Evolutionary conservation across 2,113 vertebrate genomes (phyloP).

Genomic region (Pseudonaja textilis): DNA sequence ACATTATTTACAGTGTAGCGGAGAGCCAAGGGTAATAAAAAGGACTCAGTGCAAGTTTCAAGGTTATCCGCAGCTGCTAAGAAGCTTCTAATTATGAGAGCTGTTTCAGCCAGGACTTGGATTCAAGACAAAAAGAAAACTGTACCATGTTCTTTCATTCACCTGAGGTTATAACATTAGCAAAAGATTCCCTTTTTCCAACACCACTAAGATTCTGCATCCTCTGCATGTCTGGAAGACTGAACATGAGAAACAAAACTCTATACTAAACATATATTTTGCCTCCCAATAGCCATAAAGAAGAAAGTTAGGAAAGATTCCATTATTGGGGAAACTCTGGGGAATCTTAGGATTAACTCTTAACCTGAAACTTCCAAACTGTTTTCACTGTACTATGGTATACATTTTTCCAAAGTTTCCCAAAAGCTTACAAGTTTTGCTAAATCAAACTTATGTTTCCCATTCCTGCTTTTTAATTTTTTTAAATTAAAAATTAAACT

Average conservation of each 20-base stretch:
- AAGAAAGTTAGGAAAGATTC: neutral
- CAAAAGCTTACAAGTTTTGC: neutral
- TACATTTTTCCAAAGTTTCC: neutral
- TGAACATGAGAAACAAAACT: constrained; percentile 11
- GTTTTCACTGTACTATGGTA: neutral
- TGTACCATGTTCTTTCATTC: neutral
- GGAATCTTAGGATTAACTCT: neutral
- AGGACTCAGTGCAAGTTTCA: constrained; percentile 37
- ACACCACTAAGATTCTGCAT: neutral
- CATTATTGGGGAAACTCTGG: neutral
- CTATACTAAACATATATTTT: neutral
- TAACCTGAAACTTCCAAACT: neutral
- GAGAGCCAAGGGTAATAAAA: constrained; percentile 56
- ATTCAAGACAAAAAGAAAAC: constrained; percentile 25
- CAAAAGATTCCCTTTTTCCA: neutral
- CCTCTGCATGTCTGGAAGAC: neutral
- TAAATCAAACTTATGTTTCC: neutral
- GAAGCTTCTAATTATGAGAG: constrained; percentile 60
- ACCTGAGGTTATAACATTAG: constrained; percentile 31
- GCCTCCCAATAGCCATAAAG: neutral
- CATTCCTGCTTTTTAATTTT: neutral
- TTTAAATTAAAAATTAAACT: neutral
- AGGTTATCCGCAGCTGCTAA: constrained; percentile 49
- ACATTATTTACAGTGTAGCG: constrained; percentile 38
- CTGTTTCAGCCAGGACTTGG: constrained; percentile 41